Evolutionary conservation across 2,888 invertebrate species (phyloP), one percentile per base, ranked within the genome.

Genomic region (Acleris cristana): DNA sequence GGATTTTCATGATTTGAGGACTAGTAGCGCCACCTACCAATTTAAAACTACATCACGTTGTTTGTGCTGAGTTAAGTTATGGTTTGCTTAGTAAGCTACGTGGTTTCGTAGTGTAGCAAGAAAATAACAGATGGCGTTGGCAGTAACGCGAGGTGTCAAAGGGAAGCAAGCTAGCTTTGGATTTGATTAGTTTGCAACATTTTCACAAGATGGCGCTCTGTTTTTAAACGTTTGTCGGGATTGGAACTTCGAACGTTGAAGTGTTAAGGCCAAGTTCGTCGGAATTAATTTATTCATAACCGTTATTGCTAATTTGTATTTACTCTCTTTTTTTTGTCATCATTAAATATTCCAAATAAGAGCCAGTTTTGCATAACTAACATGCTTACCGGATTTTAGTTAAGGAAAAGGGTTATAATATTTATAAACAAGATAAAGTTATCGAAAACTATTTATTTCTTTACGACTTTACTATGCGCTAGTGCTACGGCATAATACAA

Each of bases 381-480:
- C 8, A 51, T 48, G n/a, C 16, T 48, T n/a, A 19, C 19, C 1
- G 8, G 21, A 1, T 19, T 12, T 40, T 12, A 40, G 14, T 34
- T 4, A 14, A 60, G 34, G 61, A n/a, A 65, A 21, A 1, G 26
- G 19, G 19, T 12, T 2, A n/a, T n/a, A n/a, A n/a, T n/a, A 70
- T 48, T 64, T 14, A 71, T 49, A 69, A 70, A 70, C 55, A 59
- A 69, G 61, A 51, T 60, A 44, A 64, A 63, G 63, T 79, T 79
- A 79, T 85, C 84, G 75, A 86, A 86, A 86, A 86, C 85, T 86
- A 86, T 86, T 86, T 86, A 84, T 84, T 86, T 84, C 79, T 82
- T 81, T 77, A 73, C 70, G 74, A 76, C 76, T 77, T 80, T 77
- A 74, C 78, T 77, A 78, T 77, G 58, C 62, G 16, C 67, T 67